Evolutionary conservation across 2,113 vertebrate species (phyloP).

Genomic region (Tympanuchus pallidicinctus): DNA sequence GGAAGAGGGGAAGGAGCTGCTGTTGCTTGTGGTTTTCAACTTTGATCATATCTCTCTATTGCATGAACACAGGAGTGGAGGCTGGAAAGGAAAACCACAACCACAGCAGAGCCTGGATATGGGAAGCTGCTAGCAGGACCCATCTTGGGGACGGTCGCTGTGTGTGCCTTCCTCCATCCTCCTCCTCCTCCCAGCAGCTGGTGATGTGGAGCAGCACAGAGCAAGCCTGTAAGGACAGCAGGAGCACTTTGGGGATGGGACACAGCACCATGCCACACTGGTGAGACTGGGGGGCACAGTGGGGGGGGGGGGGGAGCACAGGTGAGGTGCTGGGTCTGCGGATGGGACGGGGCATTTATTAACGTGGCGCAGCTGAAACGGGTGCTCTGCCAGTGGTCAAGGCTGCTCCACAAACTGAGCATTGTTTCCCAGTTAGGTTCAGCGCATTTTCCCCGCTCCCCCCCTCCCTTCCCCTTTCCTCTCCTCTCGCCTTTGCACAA

Average conservation of each 20-base stretch:
- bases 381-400: slow-evolving; percentile 57
- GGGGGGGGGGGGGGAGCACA: neutral
- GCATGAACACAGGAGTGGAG: rapidly evolving
- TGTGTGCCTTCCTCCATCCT: neutral
- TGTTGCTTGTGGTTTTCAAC: neutral
- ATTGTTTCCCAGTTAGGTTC: slow-evolving; percentile 64
- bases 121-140: neutral
- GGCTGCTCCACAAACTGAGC: slow-evolving; percentile 67
- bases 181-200: neutral
- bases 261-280: neutral
- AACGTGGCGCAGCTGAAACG: slow-evolving; percentile 52
- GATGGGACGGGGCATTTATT: slow-evolving; percentile 37
- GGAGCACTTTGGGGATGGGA: neutral
- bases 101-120: rapidly evolving
- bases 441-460: slow-evolving; percentile 23
- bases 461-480: slow-evolving; percentile 40
- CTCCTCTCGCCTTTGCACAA: slow-evolving; percentile 65
- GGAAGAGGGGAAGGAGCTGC: neutral
- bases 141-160: neutral
- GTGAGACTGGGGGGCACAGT: neutral
- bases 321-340: neutral
- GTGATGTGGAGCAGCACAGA: neutral
- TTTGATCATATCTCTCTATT: rapidly evolving
- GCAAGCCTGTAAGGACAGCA: neutral
- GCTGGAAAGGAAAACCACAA: neutral